Evolutionary conservation across 2,113 vertebrate genomes (phyloP), one percentile per base, ranked within the genome.

Genomic region (Leptocoma aspasia): DNA sequence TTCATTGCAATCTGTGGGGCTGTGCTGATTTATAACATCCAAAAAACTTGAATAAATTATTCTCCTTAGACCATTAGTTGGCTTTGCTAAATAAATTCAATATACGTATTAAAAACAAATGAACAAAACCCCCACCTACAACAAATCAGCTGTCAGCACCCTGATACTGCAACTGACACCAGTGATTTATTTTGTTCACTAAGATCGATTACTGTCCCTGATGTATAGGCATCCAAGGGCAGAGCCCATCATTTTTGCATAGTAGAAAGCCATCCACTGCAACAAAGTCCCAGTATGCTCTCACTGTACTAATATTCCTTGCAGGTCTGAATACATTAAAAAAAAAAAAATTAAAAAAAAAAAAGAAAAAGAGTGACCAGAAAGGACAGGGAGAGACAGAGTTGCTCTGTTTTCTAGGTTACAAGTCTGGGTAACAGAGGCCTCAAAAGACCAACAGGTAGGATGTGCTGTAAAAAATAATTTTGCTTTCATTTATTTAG

Each of bases 181-280:
- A 52, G 78, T 89, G 66, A 95, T 95, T 95, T 94, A 92, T 95
- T 95, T 95, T 91, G 70, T 73, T 94, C 84, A 54, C 71, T 31
- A 90, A 94, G 91, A 94, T 93, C 31, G 15, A 94, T 95, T 85
- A 80, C 83, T 89, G 68, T 95, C 75, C 78, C 93, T 95, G 63
- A 76, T 82, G 52, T 63, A 77, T 37, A 87, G 83, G 75, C 70
- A 90, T 85, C 66, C 89, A 95, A 97, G 90, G 87, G 75, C 77
- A 92, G 78, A 95, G 50, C 86, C 63, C 63, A 81, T 76, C 10
- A 63, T 88, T 92, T 91, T 72, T 85, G 84, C 87, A 91, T 69
- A 92, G 45, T 52, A 50, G 72, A 89, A 92, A 92, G 52, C 71
- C 52, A 90, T 82, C 27, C 41, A 69, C 70, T 72, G 59, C 84